Conservation (phyloP, 2,797 vertebrate genomes). For the Sebastes alutus region DNA sequence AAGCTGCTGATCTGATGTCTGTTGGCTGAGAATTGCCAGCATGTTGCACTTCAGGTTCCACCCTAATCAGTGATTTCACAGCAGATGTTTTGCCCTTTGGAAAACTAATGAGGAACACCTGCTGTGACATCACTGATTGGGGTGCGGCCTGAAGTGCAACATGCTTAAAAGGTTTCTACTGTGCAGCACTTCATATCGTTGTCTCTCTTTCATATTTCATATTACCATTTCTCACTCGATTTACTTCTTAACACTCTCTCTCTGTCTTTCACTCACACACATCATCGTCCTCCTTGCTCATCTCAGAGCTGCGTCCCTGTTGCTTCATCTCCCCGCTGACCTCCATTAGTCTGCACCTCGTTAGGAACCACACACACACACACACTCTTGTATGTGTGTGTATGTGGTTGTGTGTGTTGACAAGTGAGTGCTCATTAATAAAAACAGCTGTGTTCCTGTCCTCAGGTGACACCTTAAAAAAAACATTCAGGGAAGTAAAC, state of each 20-base stretch:
- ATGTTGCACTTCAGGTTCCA: background rate
- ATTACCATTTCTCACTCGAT: background rate
- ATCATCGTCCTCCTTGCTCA: background rate
- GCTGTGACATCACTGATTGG: background rate
- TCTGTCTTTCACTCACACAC: background rate
- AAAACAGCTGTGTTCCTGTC: slow-evolving; percentile 59
- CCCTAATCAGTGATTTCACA: background rate
- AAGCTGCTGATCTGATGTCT: background rate
- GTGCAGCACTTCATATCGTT: background rate
- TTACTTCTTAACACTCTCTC: background rate
- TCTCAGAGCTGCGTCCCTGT: background rate
- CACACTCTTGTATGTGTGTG: background rate
- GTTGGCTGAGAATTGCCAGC: background rate
- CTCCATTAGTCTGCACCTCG: slow-evolving; percentile 30
- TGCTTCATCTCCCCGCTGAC: slow-evolving; percentile 33
- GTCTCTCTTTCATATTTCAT: background rate
- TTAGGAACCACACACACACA: slow-evolving; percentile 31
- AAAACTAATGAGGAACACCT: background rate
- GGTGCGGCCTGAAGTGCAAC: background rate
- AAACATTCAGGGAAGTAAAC: slow-evolving; percentile 19
- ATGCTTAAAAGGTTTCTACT: background rate
- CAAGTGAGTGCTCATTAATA: slow-evolving; percentile 53
- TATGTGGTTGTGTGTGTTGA: slow-evolving; percentile 2
- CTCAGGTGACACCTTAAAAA: slow-evolving; percentile 30
- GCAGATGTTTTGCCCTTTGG: background rate